phyloP scores from a whole-genome alignment of 2,888 invertebrate species.

The Parapristionchus giblindavisi region DNA sequence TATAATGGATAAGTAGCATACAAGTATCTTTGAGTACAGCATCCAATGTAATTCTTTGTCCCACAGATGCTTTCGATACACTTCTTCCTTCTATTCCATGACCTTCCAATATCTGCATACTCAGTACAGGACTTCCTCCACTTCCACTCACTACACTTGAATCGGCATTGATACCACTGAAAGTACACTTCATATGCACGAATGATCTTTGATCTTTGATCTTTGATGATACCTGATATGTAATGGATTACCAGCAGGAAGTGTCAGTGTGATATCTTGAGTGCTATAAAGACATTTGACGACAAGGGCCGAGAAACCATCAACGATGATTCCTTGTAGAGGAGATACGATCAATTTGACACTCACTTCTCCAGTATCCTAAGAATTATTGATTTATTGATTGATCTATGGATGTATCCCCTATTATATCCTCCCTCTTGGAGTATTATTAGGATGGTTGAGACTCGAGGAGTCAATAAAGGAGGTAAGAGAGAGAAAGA shows the following conservation, averaged over 20 bases:
- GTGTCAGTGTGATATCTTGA: constrained; percentile 62
- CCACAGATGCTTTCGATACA: constrained; percentile 61
- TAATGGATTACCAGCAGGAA: constrained; percentile 49
- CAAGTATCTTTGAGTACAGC: constrained; percentile 64
- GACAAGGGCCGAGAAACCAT: constrained; percentile 58
- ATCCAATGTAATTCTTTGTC: constrained; percentile 66
- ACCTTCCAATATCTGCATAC: constrained; percentile 65
- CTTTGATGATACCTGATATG: constrained; percentile 10
- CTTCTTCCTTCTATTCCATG: constrained; percentile 62
- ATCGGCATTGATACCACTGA: constrained; percentile 48
- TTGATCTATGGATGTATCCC: background rate
- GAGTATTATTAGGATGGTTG: background rate
- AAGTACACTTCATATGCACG: too few species aligned
- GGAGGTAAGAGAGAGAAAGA: constrained; percentile 3
- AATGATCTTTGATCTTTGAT: background rate
- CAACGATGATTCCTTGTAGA: constrained; percentile 60
- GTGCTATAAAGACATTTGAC: constrained; percentile 61
- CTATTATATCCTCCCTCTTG: constrained; percentile 1
- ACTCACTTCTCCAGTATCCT: constrained; percentile 47
- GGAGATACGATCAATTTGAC: constrained; percentile 60
- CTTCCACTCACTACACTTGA: constrained; percentile 62
- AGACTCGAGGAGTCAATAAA: background rate
- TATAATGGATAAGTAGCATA: constrained; percentile 37
- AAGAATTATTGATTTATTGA: background rate
- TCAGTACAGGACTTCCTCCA: constrained; percentile 60